Conservation (phyloP, 2,797 vertebrate species). For the Sebastes ruberrimus region DNA sequence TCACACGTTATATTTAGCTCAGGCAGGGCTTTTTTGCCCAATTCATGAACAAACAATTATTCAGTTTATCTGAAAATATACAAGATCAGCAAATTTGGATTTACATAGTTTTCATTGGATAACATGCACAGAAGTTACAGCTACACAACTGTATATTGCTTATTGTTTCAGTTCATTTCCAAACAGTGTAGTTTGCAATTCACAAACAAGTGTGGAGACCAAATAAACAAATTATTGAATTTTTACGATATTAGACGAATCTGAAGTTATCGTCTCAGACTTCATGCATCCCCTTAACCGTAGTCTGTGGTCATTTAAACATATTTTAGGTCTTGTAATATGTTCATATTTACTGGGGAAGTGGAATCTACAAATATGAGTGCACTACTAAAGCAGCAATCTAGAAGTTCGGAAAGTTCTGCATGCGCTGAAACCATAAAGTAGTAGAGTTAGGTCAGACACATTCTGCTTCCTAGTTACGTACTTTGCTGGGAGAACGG, state of each 20-base stretch:
- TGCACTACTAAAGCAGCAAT: not conserved
- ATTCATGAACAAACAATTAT: not conserved
- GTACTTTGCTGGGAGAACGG: not conserved
- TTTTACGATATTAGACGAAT: not conserved
- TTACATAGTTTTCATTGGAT: not conserved
- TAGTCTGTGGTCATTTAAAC: not conserved
- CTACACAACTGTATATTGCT: not conserved
- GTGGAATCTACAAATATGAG: not conserved
- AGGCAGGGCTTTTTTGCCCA: accelerated
- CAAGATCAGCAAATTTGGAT: not conserved
- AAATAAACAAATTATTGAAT: not conserved
- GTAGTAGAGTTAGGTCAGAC: not conserved
- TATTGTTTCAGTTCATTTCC: accelerated
- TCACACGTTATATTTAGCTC: not conserved
- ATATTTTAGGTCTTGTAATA: not conserved
- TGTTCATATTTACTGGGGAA: not conserved
- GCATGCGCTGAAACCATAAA: not conserved
- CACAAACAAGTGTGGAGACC: not conserved
- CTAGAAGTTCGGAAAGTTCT: not conserved
- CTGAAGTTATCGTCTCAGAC: not conserved
- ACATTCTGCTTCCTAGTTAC: not conserved
- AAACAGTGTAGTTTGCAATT: not conserved
- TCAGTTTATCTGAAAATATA: not conserved
- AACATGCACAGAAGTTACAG: not conserved
- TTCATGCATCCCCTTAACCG: not conserved